Evolutionary conservation across 2,888 invertebrate genomes (phyloP).

Genomic region (Acrobasis consociella): DNA sequence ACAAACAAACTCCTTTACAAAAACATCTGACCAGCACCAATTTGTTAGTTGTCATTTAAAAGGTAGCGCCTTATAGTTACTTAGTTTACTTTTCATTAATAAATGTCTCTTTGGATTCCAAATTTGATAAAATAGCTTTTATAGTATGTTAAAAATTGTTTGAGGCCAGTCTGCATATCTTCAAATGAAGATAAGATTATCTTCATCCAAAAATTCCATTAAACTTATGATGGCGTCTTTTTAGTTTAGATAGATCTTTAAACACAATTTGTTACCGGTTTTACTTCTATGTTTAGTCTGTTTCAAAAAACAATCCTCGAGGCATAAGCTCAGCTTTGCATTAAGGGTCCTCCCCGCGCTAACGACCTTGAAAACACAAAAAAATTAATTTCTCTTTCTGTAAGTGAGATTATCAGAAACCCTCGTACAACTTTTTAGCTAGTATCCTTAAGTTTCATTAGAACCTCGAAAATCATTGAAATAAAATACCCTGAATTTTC

Average conservation of each 20-base stretch:
- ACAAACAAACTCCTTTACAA: slow-evolving; percentile 70
- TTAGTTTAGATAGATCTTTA: slow-evolving; percentile 21
- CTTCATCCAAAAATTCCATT: slow-evolving; percentile 46
- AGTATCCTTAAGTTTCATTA: too few species aligned
- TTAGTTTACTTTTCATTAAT: slow-evolving; percentile 52
- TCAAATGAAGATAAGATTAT: slow-evolving; percentile 59
- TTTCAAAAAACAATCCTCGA: too few species aligned
- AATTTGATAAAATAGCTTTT: slow-evolving; percentile 67
- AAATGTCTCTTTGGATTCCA: slow-evolving; percentile 57
- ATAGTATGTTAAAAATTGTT: slow-evolving; percentile 67
- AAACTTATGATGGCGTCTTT: slow-evolving; percentile 33
- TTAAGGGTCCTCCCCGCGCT: too few species aligned
- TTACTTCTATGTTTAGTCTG: too few species aligned
- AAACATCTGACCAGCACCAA: slow-evolving; percentile 68
- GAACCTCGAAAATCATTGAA: too few species aligned
- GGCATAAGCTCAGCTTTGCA: too few species aligned
- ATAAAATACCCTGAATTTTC: too few species aligned
- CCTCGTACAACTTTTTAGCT: too few species aligned
- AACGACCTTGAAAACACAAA: too few species aligned
- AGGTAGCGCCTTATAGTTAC: slow-evolving; percentile 62
- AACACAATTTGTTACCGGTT: too few species aligned
- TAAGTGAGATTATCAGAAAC: too few species aligned
- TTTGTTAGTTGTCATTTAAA: slow-evolving; percentile 68
- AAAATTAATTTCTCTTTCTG: too few species aligned
- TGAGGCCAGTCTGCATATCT: slow-evolving; percentile 56